phyloP scores from a whole-genome alignment of 2,888 invertebrate species.

The Pachymerium ferrugineum region DNA sequence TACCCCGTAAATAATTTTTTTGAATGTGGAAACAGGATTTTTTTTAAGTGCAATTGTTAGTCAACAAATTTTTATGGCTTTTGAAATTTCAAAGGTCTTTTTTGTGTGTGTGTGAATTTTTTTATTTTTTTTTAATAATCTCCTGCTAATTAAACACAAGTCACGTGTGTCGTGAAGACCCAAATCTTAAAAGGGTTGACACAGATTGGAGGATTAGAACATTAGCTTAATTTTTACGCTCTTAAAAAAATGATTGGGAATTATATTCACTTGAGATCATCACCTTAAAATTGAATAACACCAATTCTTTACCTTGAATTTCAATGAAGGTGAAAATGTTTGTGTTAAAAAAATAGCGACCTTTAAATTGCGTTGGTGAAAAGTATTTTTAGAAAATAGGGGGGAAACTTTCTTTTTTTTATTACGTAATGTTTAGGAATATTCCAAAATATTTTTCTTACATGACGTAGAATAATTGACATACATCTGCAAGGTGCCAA shows the following conservation, averaged over 20 bases:
- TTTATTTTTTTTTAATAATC: background rate
- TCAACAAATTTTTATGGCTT: background rate
- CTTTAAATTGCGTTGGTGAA: too few relatives aligned
- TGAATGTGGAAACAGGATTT: too few relatives aligned
- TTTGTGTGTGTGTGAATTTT: background rate
- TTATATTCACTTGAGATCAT: constrained; percentile 6
- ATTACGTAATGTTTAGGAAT: background rate
- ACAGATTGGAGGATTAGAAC: too few relatives aligned
- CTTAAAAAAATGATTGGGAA: background rate
- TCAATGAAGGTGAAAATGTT: background rate
- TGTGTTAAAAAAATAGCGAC: background rate
- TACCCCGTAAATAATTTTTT: too few relatives aligned
- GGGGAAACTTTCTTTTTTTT: too few relatives aligned
- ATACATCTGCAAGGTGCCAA: background rate
- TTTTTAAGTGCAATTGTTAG: too few relatives aligned
- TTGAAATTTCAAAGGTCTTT: background rate
- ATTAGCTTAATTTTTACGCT: background rate
- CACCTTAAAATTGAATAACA: background rate
- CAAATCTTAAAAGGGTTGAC: background rate
- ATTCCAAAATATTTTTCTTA: too few relatives aligned
- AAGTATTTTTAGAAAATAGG: too few relatives aligned
- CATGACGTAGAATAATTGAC: background rate
- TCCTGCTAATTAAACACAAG: background rate
- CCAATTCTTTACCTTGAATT: background rate
- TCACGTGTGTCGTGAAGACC: background rate